Conservation (phyloP, 2,113 vertebrate species). For the Pomatorhinus ruficollis region DNA sequence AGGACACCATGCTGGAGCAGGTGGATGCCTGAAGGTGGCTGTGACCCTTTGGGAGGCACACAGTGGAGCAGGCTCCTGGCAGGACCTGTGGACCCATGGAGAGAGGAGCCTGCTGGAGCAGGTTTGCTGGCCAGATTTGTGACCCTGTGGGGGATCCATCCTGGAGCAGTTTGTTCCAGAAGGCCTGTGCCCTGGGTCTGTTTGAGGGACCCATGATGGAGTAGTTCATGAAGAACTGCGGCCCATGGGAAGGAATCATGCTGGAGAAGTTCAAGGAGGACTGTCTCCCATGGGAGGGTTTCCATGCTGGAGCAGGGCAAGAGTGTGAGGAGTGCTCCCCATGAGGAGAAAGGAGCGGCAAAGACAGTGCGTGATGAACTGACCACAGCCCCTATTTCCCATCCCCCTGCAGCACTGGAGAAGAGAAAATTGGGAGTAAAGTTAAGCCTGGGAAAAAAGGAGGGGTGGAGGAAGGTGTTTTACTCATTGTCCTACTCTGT, state of each 20-base stretch:
- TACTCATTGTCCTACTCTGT: background rate
- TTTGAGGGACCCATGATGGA: background rate
- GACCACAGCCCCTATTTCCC: background rate
- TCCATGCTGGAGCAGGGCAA: background rate
- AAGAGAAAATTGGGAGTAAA: background rate
- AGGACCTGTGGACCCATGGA: background rate
- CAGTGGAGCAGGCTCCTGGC: background rate
- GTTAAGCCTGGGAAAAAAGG: background rate
- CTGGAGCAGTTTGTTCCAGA: background rate
- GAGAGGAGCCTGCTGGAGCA: background rate
- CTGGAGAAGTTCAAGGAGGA: background rate
- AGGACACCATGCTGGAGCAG: accelerated
- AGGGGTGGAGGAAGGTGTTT: background rate
- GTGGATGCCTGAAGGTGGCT: background rate
- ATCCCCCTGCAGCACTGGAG: background rate
- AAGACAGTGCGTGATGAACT: background rate
- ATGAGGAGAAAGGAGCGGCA: background rate
- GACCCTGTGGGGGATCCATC: background rate
- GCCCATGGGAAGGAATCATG: background rate
- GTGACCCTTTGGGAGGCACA: background rate
- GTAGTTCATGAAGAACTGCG: background rate
- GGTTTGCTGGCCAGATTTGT: background rate
- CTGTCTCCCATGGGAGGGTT: background rate
- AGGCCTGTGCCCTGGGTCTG: background rate
- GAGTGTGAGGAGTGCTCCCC: background rate